Percentiles rank a stretch among this genome's conserved stretches.
phyloP scores from a whole-genome alignment of 2,113 vertebrate species.

The Spilogale gracilis region DNA sequence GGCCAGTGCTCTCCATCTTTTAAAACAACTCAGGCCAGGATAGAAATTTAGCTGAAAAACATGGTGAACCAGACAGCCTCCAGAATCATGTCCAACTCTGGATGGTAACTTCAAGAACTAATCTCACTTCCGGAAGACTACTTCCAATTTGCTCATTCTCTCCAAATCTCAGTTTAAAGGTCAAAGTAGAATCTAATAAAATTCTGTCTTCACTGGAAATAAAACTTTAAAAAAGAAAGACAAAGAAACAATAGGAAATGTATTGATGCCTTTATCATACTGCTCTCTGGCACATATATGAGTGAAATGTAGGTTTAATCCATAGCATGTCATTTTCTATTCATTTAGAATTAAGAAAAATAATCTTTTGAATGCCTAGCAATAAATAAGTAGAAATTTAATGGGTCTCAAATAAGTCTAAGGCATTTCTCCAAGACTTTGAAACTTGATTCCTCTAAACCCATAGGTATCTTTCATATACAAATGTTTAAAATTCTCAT shows the following conservation, averaged over 20 bases:
- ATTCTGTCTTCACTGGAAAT: conserved; percentile 27
- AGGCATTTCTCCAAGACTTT: conserved; percentile 63
- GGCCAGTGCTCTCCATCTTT: not conserved
- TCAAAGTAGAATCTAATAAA: conserved; percentile 61
- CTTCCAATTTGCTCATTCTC: conserved; percentile 52
- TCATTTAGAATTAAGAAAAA: conserved; percentile 69
- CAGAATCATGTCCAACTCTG: not conserved
- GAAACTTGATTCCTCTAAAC: conserved; percentile 47
- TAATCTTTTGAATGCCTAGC: conserved; percentile 48
- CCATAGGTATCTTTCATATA: not conserved
- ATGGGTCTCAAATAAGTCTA: conserved; percentile 39
- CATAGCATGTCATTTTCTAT: conserved; percentile 50
- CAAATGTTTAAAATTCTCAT: conserved; percentile 61
- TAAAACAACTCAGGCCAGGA: not conserved
- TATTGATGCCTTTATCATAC: not conserved
- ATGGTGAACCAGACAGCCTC: not conserved
- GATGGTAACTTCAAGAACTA: not conserved
- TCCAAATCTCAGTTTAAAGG: conserved; percentile 44
- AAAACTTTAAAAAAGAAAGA: not conserved
- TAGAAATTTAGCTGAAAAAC: conserved; percentile 36
- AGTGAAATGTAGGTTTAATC: conserved; percentile 42
- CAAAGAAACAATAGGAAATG: conserved; percentile 25
- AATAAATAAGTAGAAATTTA: conserved; percentile 68
- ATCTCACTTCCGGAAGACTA: not conserved
- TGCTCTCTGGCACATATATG: conserved; percentile 13